phyloP scores from a whole-genome alignment of 2,113 vertebrate genomes.

The Lagopus leucura region DNA sequence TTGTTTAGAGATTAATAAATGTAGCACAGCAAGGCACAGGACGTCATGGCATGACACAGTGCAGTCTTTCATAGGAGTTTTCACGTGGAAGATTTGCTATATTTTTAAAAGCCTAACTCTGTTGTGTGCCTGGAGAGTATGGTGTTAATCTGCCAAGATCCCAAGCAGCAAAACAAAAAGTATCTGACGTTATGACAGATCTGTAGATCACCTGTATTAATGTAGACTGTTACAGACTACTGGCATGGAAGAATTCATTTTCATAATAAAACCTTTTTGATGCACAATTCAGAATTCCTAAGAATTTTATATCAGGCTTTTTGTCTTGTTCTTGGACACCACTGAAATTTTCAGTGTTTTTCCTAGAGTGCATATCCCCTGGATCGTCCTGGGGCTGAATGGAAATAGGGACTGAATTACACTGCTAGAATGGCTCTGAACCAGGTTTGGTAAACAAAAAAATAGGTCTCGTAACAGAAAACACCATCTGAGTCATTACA shows the following conservation, averaged over 20 bases:
- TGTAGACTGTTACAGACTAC: not conserved
- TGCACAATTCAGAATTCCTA: not conserved
- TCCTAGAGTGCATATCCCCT: not conserved
- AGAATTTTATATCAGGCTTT: not conserved
- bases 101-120: not conserved
- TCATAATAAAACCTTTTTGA: not conserved
- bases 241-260: not conserved
- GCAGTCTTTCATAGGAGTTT: not conserved
- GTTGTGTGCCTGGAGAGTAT: not conserved
- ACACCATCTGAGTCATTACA: not conserved
- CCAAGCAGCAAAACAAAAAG: not conserved
- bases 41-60: fast-evolving
- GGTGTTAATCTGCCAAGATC: not conserved
- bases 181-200: not conserved
- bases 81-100: not conserved
- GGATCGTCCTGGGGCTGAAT: not conserved
- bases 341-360: not conserved
- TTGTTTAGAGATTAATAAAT: not conserved
- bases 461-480: not conserved
- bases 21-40: not conserved
- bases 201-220: not conserved
- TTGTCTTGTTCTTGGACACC: not conserved
- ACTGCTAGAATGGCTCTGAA: not conserved
- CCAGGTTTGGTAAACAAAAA: not conserved
- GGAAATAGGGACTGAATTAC: not conserved